Percentiles rank a stretch among this genome's conserved stretches.
Evolutionary conservation across 2,888 invertebrate genomes (phyloP).

Genomic region (Perithous albicinctus): DNA sequence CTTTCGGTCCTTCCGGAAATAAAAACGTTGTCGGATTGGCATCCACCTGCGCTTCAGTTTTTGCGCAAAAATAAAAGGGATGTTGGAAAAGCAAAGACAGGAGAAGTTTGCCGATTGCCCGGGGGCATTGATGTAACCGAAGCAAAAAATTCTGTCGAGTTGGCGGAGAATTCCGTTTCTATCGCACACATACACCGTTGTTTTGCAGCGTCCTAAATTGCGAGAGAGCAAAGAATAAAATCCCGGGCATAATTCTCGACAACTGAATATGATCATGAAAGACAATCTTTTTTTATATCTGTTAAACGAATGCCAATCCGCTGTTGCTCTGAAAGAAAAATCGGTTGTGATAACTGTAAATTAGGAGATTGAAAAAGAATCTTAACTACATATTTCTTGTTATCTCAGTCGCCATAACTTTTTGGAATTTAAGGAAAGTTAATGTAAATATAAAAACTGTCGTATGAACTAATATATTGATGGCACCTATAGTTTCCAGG

Average conservation of each 20-base stretch:
- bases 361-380: too few relatives aligned
- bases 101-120: conserved; percentile 20
- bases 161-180: conserved; percentile 37
- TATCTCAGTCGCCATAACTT: too few relatives aligned
- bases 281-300: too few relatives aligned
- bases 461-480: too few relatives aligned
- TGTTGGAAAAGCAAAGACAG: background rate
- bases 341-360: too few relatives aligned
- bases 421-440: too few relatives aligned
- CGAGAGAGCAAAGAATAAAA: background rate
- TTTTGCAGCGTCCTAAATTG: conserved; percentile 1
- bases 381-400: too few relatives aligned
- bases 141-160: conserved; percentile 41
- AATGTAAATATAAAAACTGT: too few relatives aligned
- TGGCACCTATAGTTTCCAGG: too few relatives aligned
- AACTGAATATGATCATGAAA: too few relatives aligned
- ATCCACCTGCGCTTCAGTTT: conserved; percentile 20
- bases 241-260: background rate
- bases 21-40: conserved; percentile 40
- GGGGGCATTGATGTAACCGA: conserved; percentile 32
- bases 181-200: background rate
- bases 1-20: background rate
- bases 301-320: background rate
- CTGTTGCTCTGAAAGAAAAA: too few relatives aligned
- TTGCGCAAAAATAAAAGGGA: conserved; percentile 20